Percentiles rank a stretch among this genome's conserved stretches.
These are phyloP conservation scores for Catagonus wagneri DNA, from an alignment of 2,113 vertebrate genomes.

Conservation along the genomic window DNA sequence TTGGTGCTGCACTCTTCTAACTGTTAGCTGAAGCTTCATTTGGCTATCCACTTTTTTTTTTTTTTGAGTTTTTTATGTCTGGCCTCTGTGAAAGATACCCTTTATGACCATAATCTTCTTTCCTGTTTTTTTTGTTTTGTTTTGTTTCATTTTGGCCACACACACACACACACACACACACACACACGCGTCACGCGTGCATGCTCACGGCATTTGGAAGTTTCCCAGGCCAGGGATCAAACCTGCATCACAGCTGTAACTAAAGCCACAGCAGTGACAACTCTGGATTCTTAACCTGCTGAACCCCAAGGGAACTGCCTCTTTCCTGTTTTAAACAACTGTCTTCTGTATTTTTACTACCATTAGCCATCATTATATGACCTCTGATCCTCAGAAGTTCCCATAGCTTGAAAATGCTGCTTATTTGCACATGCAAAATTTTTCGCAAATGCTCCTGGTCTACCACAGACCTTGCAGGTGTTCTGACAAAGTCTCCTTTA, in stretches of 20 bases:
- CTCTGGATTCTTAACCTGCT: no score
- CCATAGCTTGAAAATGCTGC: background rate
- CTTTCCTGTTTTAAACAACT: background rate
- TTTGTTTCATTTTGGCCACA: no score
- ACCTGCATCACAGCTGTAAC: no score
- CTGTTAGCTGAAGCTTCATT: background rate
- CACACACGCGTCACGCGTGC: no score
- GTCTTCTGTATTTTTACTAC: background rate
- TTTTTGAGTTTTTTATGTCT: background rate
- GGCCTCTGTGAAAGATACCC: background rate
- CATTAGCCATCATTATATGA: background rate
- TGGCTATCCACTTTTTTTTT: background rate
- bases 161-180: no score
- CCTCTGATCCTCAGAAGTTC: background rate
- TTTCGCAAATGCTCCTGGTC: background rate
- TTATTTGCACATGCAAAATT: background rate
- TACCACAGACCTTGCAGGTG: background rate
- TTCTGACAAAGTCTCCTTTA: background rate
- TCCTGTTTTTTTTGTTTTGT: no score
- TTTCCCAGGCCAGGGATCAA: no score
- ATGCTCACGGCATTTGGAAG: no score
- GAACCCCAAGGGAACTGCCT: no score
- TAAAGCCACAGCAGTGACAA: no score
- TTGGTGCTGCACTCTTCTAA: background rate
- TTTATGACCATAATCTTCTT: background rate